phyloP scores from a whole-genome alignment of 2,888 invertebrate species.

The Willowsia nigromaculata region DNA sequence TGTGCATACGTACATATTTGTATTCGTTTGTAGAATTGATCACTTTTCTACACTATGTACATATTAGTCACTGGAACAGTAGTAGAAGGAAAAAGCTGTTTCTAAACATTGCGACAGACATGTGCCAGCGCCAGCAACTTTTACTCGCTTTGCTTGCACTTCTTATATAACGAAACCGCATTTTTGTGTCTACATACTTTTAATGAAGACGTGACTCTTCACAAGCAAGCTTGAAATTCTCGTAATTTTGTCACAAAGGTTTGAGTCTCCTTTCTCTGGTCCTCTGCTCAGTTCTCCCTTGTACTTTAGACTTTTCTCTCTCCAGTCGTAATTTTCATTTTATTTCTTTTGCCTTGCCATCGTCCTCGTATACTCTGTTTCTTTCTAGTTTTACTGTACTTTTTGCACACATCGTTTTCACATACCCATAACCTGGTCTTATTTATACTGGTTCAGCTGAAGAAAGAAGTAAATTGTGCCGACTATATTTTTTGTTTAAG shows the following conservation, averaged over 20 bases:
- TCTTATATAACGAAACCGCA: slow-evolving; percentile 2
- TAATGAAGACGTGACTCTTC: slow-evolving; percentile 53
- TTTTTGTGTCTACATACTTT: slow-evolving; percentile 10
- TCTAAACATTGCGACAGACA: not conserved
- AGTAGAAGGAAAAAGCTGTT: not conserved
- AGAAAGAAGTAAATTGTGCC: slow-evolving; percentile 5
- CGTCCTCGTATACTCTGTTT: not conserved
- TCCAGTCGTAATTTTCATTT: slow-evolving; percentile 24
- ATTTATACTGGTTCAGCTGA: not conserved
- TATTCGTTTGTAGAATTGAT: not conserved
- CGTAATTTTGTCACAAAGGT: slow-evolving; percentile 34
- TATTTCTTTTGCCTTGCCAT: not conserved
- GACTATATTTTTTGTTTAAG: slow-evolving; percentile 18
- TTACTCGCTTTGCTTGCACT: not conserved
- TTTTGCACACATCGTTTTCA: not conserved
- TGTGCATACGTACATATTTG: not conserved
- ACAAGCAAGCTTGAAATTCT: slow-evolving; percentile 14
- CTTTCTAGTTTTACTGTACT: not conserved
- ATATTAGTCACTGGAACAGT: not conserved
- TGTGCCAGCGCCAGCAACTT: not conserved
- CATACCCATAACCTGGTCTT: not conserved
- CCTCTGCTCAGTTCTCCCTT: slow-evolving; percentile 2
- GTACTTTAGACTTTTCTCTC: slow-evolving; percentile 3
- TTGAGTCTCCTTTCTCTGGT: slow-evolving; percentile 1
- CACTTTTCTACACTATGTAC: not conserved